Base-by-base conservation (phyloP, 2,113 vertebrate genomes). In the Nibea coibor region DNA sequence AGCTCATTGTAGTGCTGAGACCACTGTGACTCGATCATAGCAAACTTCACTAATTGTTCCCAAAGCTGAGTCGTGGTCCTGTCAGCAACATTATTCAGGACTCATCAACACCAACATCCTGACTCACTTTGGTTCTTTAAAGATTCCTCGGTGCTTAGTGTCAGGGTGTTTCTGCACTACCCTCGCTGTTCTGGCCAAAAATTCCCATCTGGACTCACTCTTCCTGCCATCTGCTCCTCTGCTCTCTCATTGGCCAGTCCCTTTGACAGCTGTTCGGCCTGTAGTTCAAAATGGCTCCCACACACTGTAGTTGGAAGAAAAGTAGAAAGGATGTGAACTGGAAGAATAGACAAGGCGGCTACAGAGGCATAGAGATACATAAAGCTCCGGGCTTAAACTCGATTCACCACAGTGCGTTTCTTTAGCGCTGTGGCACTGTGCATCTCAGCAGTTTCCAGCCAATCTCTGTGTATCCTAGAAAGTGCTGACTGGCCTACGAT, bases 141-240 rank as follows among this genome's bases (percentile, higher is more conserved):
- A 83, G 75, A 83, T 90, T 89, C 84, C 65, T 87, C 31, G 22
- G 53, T 73, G 80, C 89, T 88, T 82, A 83, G 88, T 85, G 66
- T 88, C 63, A 78, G 81, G 82, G 86, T 91, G 86, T 88, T 84
- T 85, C 79, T 68, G 78, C 56, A 58, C 78, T 90, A 92, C 92
- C 90, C 86, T 90, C 57, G 26, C 83, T 85, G 75, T 86, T 88
- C 78, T 84, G 75, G 87, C 86, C 92, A 91, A 91, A 74, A 73
- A 80, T 83, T 87, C 87, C 89, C 91, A 92, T 93, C 92, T 94
- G 93, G 87, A 90, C 69, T 65, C 81, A 69, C 70, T 89, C 88
- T 91, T 72, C 66, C 70, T 81, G 84, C 92, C 93, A 93, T 91
- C 91, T 93, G 92, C 82, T 90, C 70, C 75, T 75, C 88, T 79